A percentile compares a stretch with the other conserved stretches of the same genome.
Conservation (phyloP, 2,113 vertebrate genomes). For the Eleginops maclovinus region DNA sequence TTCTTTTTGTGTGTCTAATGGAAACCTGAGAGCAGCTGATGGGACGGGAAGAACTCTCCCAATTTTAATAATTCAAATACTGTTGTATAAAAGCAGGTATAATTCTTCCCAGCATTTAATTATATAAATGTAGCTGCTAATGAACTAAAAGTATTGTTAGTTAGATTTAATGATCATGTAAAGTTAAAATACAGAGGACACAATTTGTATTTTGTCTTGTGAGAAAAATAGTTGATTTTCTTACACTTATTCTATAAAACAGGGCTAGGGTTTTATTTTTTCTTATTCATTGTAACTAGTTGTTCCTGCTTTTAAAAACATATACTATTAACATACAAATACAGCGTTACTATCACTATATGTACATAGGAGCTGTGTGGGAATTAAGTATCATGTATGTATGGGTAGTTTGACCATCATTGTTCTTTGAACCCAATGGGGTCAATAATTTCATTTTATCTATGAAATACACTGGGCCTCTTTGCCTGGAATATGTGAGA, state of each 20-base stretch:
- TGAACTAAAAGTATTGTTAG: background rate
- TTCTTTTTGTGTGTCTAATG: background rate
- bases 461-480: background rate
- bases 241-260: background rate
- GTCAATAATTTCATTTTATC: background rate
- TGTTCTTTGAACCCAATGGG: slow-evolving; percentile 9
- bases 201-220: background rate
- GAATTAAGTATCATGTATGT: background rate
- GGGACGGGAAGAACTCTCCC: background rate
- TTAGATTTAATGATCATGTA: background rate
- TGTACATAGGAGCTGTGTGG: background rate
- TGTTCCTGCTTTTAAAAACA: background rate
- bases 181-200: background rate
- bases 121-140: background rate
- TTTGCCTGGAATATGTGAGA: background rate
- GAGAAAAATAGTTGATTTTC: background rate
- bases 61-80: background rate
- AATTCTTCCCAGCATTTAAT: background rate
- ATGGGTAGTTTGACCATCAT: slow-evolving; percentile 21
- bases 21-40: background rate
- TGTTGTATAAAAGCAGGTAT: background rate
- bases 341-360: background rate
- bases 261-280: background rate
- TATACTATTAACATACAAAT: background rate
- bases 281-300: background rate